phyloP scores from a whole-genome alignment of 2,888 invertebrate species.

The Tetramorium bicarinatum region DNA sequence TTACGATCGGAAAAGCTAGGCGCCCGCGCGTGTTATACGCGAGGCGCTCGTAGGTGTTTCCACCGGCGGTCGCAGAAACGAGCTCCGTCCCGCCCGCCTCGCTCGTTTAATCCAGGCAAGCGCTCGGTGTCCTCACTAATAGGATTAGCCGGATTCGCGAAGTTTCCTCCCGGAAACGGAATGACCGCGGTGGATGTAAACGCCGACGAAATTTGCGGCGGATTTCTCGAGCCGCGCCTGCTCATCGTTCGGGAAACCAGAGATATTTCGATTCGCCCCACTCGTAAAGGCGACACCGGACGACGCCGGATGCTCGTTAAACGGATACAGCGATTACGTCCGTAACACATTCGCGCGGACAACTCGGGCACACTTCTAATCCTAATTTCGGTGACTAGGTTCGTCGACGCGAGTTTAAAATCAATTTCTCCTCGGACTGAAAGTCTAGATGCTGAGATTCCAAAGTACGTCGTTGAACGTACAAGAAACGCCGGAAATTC shows the following conservation, averaged over 20 bases:
- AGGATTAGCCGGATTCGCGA: conserved; percentile 75
- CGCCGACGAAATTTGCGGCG: conserved; percentile 67
- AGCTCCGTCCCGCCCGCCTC: conserved; percentile 57
- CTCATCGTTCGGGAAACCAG: conserved; percentile 16
- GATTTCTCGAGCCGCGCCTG: conserved; percentile 60
- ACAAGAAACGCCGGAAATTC: neutral
- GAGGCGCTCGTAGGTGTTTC: conserved; percentile 67
- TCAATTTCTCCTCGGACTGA: neutral
- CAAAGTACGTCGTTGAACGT: too few relatives aligned
- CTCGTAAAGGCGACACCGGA: conserved; percentile 13
- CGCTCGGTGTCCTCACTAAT: conserved; percentile 74
- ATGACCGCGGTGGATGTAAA: conserved; percentile 65
- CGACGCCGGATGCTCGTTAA: neutral
- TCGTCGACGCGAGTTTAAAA: neutral
- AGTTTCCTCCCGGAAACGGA: conserved; percentile 71
- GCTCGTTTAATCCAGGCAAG: conserved; percentile 72
- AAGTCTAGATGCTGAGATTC: neutral
- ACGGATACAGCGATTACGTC: neutral
- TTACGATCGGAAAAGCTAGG: conserved; percentile 37
- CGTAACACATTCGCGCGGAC: neutral
- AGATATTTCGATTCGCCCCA: conserved; percentile 50
- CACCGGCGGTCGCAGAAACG: conserved; percentile 66
- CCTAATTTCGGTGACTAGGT: neutral
- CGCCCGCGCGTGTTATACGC: conserved; percentile 50
- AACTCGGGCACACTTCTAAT: neutral